Percentiles rank a stretch among this genome's conserved stretches.
Evolutionary conservation across 2,113 vertebrate species (phyloP).

Genomic region (Turdus rufiventris): DNA sequence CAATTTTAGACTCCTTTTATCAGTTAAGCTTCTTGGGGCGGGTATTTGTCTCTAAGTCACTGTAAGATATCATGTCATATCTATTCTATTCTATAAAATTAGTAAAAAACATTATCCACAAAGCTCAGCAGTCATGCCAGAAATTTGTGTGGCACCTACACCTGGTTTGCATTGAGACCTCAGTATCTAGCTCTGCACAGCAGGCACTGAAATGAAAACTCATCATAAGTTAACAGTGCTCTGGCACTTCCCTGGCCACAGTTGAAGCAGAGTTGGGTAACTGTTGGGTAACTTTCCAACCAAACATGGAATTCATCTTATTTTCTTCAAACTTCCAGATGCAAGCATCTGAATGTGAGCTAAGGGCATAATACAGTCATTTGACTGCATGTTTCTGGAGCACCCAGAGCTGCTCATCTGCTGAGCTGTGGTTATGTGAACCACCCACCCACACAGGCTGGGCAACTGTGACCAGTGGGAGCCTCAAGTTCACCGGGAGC

Average conservation of each 20-base stretch:
- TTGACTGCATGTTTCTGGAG: neutral
- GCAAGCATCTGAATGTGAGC: neutral
- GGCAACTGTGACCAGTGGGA: neutral
- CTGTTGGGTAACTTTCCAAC: neutral
- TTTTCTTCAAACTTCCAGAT: neutral
- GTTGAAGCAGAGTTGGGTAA: neutral
- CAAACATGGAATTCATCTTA: neutral
- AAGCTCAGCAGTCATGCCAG: neutral
- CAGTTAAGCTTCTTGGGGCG: neutral
- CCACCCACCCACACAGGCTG: rapidly evolving
- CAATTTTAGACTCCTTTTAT: neutral
- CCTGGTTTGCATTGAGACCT: neutral
- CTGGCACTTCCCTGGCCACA: neutral
- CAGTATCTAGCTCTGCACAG: neutral
- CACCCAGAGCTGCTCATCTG: neutral
- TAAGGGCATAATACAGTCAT: neutral
- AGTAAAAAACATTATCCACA: neutral
- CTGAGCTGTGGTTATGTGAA: neutral
- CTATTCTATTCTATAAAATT: neutral
- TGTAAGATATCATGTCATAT: neutral
- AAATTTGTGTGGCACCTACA: neutral
- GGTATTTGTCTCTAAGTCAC: neutral
- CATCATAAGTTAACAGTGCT: neutral
- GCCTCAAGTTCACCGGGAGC: neutral
- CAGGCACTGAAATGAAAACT: neutral